Conservation (phyloP, 2,797 vertebrate species). For the Epinephelus awoara region DNA sequence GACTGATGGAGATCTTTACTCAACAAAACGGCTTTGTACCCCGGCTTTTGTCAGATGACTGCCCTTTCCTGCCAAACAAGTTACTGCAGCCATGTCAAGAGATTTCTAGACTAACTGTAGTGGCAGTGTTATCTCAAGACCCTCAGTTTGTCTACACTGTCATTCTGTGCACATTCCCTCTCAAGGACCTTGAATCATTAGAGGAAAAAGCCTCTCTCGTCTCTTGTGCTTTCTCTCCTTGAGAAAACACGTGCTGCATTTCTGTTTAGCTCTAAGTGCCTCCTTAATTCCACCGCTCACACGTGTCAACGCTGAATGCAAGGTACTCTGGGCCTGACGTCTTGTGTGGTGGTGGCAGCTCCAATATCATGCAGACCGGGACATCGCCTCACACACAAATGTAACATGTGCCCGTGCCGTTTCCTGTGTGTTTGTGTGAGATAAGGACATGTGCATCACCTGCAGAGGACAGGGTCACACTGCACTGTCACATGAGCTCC, state of each 20-base stretch:
- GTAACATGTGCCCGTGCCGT: conserved; percentile 28
- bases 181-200: conserved; percentile 62
- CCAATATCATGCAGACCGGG: conserved; percentile 34
- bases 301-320: conserved; percentile 72
- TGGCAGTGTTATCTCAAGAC: conserved; percentile 7
- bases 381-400: conserved; percentile 38
- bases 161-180: conserved; percentile 44
- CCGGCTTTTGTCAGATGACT: background rate
- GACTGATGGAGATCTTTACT: background rate
- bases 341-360: conserved; percentile 44
- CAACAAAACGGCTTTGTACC: conserved; percentile 5
- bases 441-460: conserved; percentile 50
- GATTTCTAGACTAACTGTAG: background rate
- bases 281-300: conserved; percentile 76
- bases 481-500: conserved; percentile 20
- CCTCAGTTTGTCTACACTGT: conserved; percentile 30
- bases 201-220: conserved; percentile 39
- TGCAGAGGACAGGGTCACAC: conserved; percentile 34
- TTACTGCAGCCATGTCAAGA: background rate
- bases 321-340: conserved; percentile 40
- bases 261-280: conserved; percentile 72
- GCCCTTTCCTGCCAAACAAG: background rate
- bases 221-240: conserved; percentile 68
- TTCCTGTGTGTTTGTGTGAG: background rate
- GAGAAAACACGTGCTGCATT: conserved; percentile 75